These are phyloP conservation scores for Eilema sororculum DNA, from an alignment of 2,888 invertebrate species.

Conservation along the genomic window DNA sequence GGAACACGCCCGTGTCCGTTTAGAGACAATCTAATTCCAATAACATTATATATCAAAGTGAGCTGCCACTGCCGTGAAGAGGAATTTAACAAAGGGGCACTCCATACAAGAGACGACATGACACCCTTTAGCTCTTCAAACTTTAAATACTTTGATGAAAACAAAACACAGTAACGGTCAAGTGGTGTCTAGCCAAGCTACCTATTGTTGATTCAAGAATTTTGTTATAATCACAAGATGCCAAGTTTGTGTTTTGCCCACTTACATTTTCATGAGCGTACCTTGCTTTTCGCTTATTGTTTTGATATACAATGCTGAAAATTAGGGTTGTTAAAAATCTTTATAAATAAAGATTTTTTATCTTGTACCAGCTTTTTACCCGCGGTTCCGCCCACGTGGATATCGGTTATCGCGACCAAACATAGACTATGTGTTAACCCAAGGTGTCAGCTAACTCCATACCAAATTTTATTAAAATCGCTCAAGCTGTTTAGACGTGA, in stretches of 20 bases:
- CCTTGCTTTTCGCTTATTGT: not conserved
- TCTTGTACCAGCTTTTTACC: too few species aligned
- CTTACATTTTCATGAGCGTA: constrained; percentile 4
- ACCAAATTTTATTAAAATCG: too few species aligned
- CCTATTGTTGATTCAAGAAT: not conserved
- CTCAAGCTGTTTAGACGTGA: too few species aligned
- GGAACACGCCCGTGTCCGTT: not conserved
- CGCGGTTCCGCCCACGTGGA: too few species aligned
- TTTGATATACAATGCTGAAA: not conserved
- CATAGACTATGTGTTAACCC: too few species aligned
- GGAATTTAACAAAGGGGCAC: not conserved
- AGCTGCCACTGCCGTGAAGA: not conserved
- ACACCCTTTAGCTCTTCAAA: not conserved
- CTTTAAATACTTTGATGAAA: not conserved
- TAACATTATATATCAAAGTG: not conserved
- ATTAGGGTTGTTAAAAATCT: not conserved
- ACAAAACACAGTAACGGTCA: not conserved
- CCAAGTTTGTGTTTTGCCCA: not conserved
- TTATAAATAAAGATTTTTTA: too few species aligned
- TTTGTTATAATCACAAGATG: not conserved
- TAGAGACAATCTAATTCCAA: not conserved
- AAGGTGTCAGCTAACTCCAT: too few species aligned
- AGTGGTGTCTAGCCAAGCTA: constrained; percentile 1
- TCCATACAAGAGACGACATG: not conserved
- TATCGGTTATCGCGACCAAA: too few species aligned